Base-by-base conservation (phyloP, 35 echinoderm and acorn worm species). In the Hemicentrotus pulcherrimus region DNA sequence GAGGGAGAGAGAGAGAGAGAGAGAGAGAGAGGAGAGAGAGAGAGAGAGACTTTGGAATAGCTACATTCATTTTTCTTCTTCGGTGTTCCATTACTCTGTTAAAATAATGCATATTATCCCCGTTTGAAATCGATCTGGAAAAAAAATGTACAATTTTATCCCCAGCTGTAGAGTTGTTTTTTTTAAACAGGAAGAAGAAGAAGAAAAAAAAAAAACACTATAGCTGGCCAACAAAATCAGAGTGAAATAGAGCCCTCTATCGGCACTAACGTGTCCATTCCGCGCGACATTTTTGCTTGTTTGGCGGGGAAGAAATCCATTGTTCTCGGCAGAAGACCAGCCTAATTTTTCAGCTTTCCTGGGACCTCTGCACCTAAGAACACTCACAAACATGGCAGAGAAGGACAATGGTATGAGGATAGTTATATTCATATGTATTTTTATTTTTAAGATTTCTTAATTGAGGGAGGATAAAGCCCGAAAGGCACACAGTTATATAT, bases 271-370 rank as follows among this genome's bases (percentile, higher is more conserved):
- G 32, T 33, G 88, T 90, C 12, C 32, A 90, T 32, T 33, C 16
- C 32, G 88, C 88, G 88, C 88, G 88, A 90, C 88, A 90, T 90
- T 90, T 90, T 90, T 78, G 88, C 88, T 12, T 90, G 88, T 90
- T 90, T 90, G 88, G 88, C 88, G 88, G 32, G 88, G 88, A 90
- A n/a, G 65, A 90, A 90, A 90, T 90, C 88, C 33, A 90, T 90
- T 90, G 88, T 90, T 47, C 88, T 45, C 13, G 88, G 46, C 88
- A 90, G 19, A 90, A 90, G 24, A 90, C 32, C 12, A 45, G 32
- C 12, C 4, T 33, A 6, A 28, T 32, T 32, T 45, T 90, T 47
- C 46, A 33, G 16, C 32, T 33, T 45, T 90, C n/a, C 46, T 90
- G 88, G 32, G 0, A 18, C 32, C 32, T 16, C 12, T 90, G 32